These are phyloP conservation scores for Pseudotriccus pelzelni DNA, from an alignment of 2,797 vertebrate genomes.

Conservation along the genomic window DNA sequence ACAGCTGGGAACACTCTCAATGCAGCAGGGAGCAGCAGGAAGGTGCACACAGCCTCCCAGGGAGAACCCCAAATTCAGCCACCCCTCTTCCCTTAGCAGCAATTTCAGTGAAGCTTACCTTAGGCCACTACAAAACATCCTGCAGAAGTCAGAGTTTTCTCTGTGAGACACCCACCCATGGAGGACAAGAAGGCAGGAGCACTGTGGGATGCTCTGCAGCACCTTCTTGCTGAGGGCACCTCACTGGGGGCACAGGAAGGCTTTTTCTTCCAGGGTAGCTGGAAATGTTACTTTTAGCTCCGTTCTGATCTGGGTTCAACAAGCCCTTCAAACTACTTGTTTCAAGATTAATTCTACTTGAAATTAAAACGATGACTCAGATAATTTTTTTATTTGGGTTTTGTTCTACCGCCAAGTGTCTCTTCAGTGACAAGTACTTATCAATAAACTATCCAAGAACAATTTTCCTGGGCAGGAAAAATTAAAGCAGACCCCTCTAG, in stretches of 20 bases:
- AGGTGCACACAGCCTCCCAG: fast-evolving
- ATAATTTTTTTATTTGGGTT: neutral
- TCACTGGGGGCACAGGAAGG: fast-evolving
- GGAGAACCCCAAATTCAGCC: neutral
- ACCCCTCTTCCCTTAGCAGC: neutral
- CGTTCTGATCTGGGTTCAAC: neutral
- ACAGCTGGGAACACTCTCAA: neutral
- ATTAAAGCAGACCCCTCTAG: neutral
- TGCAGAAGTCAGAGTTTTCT: neutral
- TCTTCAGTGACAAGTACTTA: neutral
- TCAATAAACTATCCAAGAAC: neutral
- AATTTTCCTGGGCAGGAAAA: neutral
- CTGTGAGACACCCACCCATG: fast-evolving
- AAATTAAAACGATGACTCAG: neutral
- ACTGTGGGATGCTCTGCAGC: neutral
- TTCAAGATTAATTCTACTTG: neutral
- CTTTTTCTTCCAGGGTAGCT: neutral
- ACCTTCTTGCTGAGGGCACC: neutral
- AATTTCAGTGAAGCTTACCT: neutral
- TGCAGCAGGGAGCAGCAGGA: neutral
- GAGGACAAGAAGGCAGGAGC: neutral
- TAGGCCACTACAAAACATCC: neutral
- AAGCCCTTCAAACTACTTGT: neutral
- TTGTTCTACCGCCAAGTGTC: neutral
- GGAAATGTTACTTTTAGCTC: neutral